Evolutionary conservation across 2,888 invertebrate genomes (phyloP).

Genomic region (Octonoba sinensis): DNA sequence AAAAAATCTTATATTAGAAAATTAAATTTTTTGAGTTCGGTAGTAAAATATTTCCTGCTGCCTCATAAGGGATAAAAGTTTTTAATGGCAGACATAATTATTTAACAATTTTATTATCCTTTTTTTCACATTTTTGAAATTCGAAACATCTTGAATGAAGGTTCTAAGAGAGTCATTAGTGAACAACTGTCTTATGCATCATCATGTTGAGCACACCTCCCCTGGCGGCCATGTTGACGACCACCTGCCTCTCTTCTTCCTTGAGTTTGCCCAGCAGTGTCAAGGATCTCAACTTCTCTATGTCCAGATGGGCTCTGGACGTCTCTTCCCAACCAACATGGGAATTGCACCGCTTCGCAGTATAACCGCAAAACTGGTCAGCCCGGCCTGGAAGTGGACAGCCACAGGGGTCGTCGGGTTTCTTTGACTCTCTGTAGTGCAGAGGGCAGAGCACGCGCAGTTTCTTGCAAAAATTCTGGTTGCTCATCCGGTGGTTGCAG

Average conservation of each 20-base stretch:
- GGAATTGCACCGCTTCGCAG: slow-evolving; percentile 4
- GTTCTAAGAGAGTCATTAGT: neutral
- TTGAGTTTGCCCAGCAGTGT: slow-evolving; percentile 25
- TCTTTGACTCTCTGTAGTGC: slow-evolving; percentile 16
- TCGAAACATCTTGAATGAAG: too few relatives aligned
- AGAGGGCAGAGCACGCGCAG: slow-evolving; percentile 30
- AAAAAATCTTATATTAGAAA: too few relatives aligned
- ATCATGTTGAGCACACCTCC: slow-evolving; percentile 35
- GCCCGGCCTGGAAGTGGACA: slow-evolving; percentile 4
- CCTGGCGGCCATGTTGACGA: slow-evolving; percentile 22
- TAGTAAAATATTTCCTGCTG: too few relatives aligned
- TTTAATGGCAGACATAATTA: too few relatives aligned
- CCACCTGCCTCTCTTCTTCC: slow-evolving; percentile 14
- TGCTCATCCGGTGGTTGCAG: slow-evolving; percentile 38
- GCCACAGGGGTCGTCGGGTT: slow-evolving; percentile 23
- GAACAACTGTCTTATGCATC: slow-evolving; percentile 27
- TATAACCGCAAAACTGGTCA: slow-evolving; percentile 20
- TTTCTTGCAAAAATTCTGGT: slow-evolving; percentile 33
- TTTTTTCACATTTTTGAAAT: too few relatives aligned
- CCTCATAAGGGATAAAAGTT: too few relatives aligned
- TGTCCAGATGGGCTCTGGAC: slow-evolving; percentile 26
- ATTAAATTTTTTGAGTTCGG: too few relatives aligned
- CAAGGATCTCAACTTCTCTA: slow-evolving; percentile 19
- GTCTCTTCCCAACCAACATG: slow-evolving; percentile 39
- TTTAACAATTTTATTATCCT: too few relatives aligned